Evolutionary conservation across 2,113 vertebrate genomes (phyloP), one percentile per base, ranked within the genome.

Genomic region (Elaphurus davidianus): DNA sequence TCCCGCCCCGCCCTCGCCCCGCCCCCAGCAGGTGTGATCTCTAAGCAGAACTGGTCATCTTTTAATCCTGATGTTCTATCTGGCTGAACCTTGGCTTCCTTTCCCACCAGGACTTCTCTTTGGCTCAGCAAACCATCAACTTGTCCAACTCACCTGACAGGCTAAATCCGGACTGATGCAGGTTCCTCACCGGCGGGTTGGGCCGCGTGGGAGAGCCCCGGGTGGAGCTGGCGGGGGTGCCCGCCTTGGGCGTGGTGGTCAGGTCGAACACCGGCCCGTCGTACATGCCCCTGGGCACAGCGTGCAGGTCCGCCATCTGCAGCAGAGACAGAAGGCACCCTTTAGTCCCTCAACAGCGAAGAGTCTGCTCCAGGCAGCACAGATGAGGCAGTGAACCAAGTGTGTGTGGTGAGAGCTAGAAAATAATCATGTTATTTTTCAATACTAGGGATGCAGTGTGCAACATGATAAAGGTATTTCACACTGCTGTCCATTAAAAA

Each of bases 141-240:
- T 96, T 95, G 17, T 17, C 40, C 86, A 40, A 94, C 98, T 99
- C 99, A 99, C 99, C 99, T 97, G 99, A 99, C 98, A 99, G 99
- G 98, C 99, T 99, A 98, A 99, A 99, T 98, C 99, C 99, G 11
- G 99, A 99, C 98, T 99, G 99, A 98, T 99, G 99, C 85, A 99
- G 99, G 98, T 99, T 99, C 99, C 99, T 99, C 97, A 99, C 98
- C 0, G 99, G 99, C 0, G 99, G 99, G 9, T 99, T 98, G 97
- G 99, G 99, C 97, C 99, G 99, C 0, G 99, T 99, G 30, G 99
- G 99, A 23, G 99, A 99, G 60, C 99, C 99, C 36, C 99, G 99
- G 60, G 99, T 99, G 2, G 99, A 99, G 36, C 99, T 99, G 0
- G 98, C 99, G 0, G 99, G 99, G 19, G 99, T 99, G 1, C 99